Base-by-base conservation (phyloP, 2,888 invertebrate species). In the Amblyteles armatorius region DNA sequence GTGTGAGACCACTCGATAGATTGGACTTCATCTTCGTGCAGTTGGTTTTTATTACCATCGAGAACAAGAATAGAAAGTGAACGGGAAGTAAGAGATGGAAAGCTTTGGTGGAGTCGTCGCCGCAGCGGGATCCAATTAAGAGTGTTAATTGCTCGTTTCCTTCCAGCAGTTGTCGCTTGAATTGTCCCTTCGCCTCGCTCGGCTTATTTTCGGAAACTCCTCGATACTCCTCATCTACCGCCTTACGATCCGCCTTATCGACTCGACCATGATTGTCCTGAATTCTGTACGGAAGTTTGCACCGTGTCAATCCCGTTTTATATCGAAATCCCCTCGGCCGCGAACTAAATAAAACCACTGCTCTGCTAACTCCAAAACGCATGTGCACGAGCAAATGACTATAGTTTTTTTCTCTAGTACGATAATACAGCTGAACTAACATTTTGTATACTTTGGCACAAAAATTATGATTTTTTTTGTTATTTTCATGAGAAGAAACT, bases 131-230 rank as follows among this genome's bases (percentile, higher is more conserved):
- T 86, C 82, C 88, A 79, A 87, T 89, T 87, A 87, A 84, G 81
- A 80, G 77, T 80, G 79, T 87, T 87, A 87, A 87, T 88, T 87
- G 87, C 72, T 69, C 65, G 71, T 80, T 83, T 83, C 74, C 79
- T 76, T 60, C 73, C 40, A 79, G 22, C 73, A 69, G 72, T 69
- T 44, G 72, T 55, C 40, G 52, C 73, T 63, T 13, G 44, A 52
- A 50, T 19, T 33, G 22, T n/a, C 67, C 52, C 11, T 6, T 50
- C 63, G 3, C 4, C 16, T 65, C 65, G 65, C 65, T 11, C 13
- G 76, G 65, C 55, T 60, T 60, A 60, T 60, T 60, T 60, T 26
- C 13, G 29, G 26, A 29, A 60, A 16, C 26, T 60, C 60, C 26
- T 16, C 60, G 6, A 16, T 60, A 4, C 26, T 11, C 11, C 1